A percentile compares a stretch with the other conserved stretches of the same genome.
phyloP scores from a whole-genome alignment of 2,888 invertebrate species.

The Acanthoscelides obtectus region DNA sequence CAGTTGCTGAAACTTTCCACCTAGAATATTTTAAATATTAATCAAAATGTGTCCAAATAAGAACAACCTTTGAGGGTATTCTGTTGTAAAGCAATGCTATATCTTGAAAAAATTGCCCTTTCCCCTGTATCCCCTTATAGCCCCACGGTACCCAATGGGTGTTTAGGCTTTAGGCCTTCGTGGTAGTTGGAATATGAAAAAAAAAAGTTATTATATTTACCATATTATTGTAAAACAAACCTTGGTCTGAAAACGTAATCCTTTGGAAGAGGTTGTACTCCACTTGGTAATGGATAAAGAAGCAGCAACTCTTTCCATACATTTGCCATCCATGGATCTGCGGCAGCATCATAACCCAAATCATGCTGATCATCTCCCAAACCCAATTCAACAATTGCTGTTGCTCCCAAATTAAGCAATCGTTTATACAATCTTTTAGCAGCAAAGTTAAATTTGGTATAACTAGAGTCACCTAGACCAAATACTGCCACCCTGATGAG shows the following conservation, averaged over 20 bases:
- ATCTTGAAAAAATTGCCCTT: neutral
- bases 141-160: too few species aligned
- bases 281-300: slow-evolving; percentile 48
- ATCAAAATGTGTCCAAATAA: neutral
- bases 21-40: slow-evolving; percentile 22
- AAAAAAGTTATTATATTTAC: neutral
- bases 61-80: too few species aligned
- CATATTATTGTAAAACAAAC: slow-evolving; percentile 23
- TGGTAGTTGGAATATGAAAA: too few species aligned
- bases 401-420: slow-evolving; percentile 74
- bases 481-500: slow-evolving; percentile 67
- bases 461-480: slow-evolving; percentile 97
- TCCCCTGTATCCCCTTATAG: too few species aligned
- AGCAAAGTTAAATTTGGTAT: slow-evolving; percentile 90
- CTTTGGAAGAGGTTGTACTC: slow-evolving; percentile 32
- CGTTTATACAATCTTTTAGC: slow-evolving; percentile 87
- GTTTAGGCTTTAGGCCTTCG: too few species aligned
- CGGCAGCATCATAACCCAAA: slow-evolving; percentile 79
- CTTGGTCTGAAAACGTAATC: slow-evolving; percentile 36
- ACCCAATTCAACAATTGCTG: slow-evolving; percentile 64
- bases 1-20: slow-evolving; percentile 30
- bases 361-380: slow-evolving; percentile 94
- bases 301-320: slow-evolving; percentile 58
- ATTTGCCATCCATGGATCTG: slow-evolving; percentile 73
- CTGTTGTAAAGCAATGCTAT: neutral